A percentile compares a stretch with the other conserved stretches of the same genome.
phyloP scores from a whole-genome alignment of 2,797 vertebrate genomes.

The Ambastaia sidthimunki region DNA sequence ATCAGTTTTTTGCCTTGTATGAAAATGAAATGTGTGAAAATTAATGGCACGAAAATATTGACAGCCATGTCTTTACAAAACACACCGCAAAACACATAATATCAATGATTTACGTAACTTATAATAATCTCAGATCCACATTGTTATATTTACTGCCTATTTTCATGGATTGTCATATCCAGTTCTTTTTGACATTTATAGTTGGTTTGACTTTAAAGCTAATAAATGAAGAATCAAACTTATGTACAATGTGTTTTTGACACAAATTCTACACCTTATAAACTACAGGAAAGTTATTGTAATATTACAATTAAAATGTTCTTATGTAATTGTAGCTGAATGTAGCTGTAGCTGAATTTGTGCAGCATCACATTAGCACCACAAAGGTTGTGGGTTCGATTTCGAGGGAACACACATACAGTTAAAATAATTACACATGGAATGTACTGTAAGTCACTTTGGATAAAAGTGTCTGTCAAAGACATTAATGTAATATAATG shows the following conservation, averaged over 20 bases:
- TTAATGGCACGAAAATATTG: background rate
- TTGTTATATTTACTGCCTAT: slow-evolving; percentile 33
- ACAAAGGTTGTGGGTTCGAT: no score
- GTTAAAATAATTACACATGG: no score
- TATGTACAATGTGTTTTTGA: slow-evolving; percentile 9
- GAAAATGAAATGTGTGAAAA: slow-evolving; percentile 30
- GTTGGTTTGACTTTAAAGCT: slow-evolving; percentile 38
- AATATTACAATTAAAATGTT: no score
- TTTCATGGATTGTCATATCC: slow-evolving; percentile 35
- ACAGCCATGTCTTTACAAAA: slow-evolving; percentile 23
- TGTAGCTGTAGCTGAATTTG: no score
- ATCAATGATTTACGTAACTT: background rate
- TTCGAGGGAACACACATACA: no score
- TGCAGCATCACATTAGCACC: no score
- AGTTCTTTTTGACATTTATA: slow-evolving; percentile 32
- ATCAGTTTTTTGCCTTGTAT: slow-evolving; percentile 29
- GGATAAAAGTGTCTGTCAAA: no score
- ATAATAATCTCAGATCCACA: background rate
- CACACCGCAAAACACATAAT: background rate
- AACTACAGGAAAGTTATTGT: no score
- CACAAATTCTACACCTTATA: no score
- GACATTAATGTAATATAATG: no score
- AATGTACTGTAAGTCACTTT: no score
- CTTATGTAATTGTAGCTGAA: no score
- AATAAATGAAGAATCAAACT: slow-evolving; percentile 34